Evolutionary conservation across 2,888 invertebrate species (phyloP), one percentile per base, ranked within the genome.

Genomic region (Papilio gigon): DNA sequence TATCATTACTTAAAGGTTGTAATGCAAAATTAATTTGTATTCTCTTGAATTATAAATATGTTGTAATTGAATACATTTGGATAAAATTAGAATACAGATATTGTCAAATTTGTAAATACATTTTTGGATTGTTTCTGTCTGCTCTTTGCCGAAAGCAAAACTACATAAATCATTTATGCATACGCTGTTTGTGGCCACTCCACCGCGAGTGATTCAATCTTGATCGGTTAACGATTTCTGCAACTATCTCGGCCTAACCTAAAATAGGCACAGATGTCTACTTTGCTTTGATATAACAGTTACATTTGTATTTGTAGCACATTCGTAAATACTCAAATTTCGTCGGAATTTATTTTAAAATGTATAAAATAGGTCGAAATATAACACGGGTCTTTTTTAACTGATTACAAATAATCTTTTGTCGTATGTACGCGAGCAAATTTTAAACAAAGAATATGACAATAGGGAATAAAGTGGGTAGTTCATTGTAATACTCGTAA

Each of bases 401-500:
- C 27, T 64, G 47, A 62, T 59, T 61, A 67, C 60, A 67, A 68
- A 59, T 68, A 62, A 67, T 56, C 59, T 58, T 62, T 68, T 68
- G 67, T 68, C 27, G 20, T 27, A 27, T 64, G 56, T 59, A 59
- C 35, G 63, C 64, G 59, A 27, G 47, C 64, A 68, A 35, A 64
- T 59, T 58, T 44, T 47, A 64, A 68, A 68, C 68, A 68, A 68
- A 64, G 59, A 68, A 68, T 33, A 58, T 42, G 63, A 63, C 58
- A 56, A 58, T 58, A 47, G 17, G 17, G 20, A 11, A 68, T 14
- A 64, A 59, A 64, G 64, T 37, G 59, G 42, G 59, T 56, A 35
- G 63, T 50, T 64, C 59, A 68, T 64, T 64, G 68, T 68, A 68
- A 68, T 47, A 50, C 68, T 68, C 44, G 68, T 64, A 66, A 59